These are phyloP conservation scores for Pseudoatta argentina DNA, from an alignment of 1,140 invertebrate genomes.

Conservation along the genomic window DNA sequence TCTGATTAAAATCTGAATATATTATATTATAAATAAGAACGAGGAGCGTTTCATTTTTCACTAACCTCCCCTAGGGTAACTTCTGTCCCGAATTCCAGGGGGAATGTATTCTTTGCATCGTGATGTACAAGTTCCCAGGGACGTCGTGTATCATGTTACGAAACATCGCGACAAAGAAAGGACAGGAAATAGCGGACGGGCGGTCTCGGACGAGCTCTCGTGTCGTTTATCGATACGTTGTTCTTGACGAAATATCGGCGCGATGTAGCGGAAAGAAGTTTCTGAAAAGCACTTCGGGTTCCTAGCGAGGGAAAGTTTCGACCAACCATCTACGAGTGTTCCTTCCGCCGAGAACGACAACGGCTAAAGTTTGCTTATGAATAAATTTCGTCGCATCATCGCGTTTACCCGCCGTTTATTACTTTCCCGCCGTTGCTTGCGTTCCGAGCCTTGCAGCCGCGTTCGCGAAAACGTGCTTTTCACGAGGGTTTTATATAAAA, in stretches of 20 bases:
- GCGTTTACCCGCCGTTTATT: constrained; percentile 63
- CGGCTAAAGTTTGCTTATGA: constrained; percentile 76
- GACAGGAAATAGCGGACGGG: constrained; percentile 22
- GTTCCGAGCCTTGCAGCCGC: constrained; percentile 12
- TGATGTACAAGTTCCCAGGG: constrained; percentile 48
- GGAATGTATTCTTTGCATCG: constrained; percentile 25
- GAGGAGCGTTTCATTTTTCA: background rate
- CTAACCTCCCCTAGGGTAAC: background rate
- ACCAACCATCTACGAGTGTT: constrained; percentile 55
- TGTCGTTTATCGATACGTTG: constrained; percentile 59
- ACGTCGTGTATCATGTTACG: constrained; percentile 37
- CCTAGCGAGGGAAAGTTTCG: constrained; percentile 32
- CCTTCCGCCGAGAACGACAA: constrained; percentile 58
- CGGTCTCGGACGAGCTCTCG: constrained; percentile 17
- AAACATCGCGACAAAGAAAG: constrained; percentile 41
- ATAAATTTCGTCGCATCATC: constrained; percentile 78
- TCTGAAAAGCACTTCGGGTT: constrained; percentile 44
- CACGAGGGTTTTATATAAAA: background rate
- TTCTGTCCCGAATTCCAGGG: constrained; percentile 2
- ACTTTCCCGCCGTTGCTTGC: constrained; percentile 43
- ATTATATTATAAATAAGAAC: background rate
- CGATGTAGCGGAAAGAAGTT: constrained; percentile 52
- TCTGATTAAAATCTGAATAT: background rate
- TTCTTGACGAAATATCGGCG: constrained; percentile 61
- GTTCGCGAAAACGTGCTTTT: background rate